These are phyloP conservation scores for Zhengitettix transpicula DNA, from an alignment of 2,888 invertebrate genomes.

Conservation along the genomic window DNA sequence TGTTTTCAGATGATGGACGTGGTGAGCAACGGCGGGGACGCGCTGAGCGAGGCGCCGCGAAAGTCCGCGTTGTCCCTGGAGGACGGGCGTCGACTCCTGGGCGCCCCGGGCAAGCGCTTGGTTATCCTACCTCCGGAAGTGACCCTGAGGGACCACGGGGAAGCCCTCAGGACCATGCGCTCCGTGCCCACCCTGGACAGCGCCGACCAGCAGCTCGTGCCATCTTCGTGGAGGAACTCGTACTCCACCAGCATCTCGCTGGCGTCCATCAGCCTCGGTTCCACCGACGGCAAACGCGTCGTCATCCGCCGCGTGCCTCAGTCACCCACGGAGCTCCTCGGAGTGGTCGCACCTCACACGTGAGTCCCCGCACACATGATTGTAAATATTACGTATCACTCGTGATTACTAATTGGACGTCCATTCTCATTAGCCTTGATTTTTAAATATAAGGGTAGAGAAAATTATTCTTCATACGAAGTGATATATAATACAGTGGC, in stretches of 20 bases:
- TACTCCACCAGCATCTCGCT: conserved; percentile 50
- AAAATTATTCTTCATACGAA: no score
- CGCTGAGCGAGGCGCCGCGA: background rate
- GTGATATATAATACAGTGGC: no score
- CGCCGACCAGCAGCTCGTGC: background rate
- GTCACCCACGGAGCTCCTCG: conserved; percentile 70
- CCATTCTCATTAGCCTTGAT: no score
- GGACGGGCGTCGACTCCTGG: background rate
- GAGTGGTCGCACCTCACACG: conserved; percentile 69
- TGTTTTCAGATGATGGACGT: background rate
- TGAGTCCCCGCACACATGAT: conserved; percentile 36
- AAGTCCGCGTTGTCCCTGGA: background rate
- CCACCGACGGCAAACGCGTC: conserved; percentile 73
- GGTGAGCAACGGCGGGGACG: background rate
- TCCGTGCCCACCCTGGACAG: background rate
- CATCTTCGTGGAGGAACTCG: background rate
- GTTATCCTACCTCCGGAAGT: background rate
- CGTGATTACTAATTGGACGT: no score
- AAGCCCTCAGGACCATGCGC: background rate
- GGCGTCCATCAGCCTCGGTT: conserved; percentile 75
- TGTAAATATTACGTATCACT: no score
- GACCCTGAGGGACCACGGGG: background rate
- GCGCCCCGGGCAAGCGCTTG: background rate
- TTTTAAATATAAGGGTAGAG: no score
- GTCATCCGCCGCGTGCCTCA: conserved; percentile 70